Evolutionary conservation across 2,797 vertebrate genomes (phyloP).

Genomic region (Oreochromis mossambicus): DNA sequence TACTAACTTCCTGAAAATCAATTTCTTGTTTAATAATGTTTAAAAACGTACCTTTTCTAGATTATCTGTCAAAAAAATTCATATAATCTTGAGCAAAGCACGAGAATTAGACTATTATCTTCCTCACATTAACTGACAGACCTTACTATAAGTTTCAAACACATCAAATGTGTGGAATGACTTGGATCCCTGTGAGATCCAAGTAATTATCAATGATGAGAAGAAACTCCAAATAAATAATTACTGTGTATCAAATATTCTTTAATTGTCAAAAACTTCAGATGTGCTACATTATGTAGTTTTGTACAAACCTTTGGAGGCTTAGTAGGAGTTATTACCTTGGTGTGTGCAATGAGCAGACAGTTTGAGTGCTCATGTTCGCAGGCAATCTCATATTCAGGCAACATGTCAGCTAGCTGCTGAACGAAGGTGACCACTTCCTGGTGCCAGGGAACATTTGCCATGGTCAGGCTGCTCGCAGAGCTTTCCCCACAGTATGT

Average conservation of each 20-base stretch:
- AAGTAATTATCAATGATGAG: not conserved
- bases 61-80: not conserved
- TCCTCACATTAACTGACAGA: not conserved
- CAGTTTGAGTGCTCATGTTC: slow-evolving; percentile 96
- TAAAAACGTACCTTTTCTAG: not conserved
- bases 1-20: not conserved
- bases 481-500: slow-evolving; percentile 94
- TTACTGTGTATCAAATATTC: not conserved
- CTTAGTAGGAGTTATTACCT: slow-evolving; percentile 68
- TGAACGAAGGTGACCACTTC: slow-evolving; percentile 87
- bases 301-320: not conserved
- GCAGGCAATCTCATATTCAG: slow-evolving; percentile 86
- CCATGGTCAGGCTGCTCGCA: slow-evolving; percentile 93
- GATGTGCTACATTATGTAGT: not conserved
- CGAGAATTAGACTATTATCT: not conserved
- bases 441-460: slow-evolving; percentile 94
- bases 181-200: not conserved
- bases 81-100: not conserved
- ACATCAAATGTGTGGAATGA: not conserved
- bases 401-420: slow-evolving; percentile 82
- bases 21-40: not conserved
- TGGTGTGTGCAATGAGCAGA: slow-evolving; percentile 86
- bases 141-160: not conserved
- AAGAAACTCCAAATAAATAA: not conserved
- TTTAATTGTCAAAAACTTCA: rapidly evolving